Conservation (phyloP, 1,140 invertebrate genomes). For the Pemphigus obesinymphae region DNA sequence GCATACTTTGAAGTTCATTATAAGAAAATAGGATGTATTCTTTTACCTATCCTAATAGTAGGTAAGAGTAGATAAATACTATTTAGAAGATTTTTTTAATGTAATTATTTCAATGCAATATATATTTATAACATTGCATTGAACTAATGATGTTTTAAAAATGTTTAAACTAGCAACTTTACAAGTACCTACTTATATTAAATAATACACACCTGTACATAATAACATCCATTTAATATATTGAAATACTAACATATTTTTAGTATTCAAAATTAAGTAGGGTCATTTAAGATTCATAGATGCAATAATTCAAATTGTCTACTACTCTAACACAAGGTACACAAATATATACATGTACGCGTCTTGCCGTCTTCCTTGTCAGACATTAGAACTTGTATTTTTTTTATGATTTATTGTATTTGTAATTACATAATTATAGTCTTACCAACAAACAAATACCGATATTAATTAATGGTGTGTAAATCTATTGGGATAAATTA, state of each 20-base stretch:
- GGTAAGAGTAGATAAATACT: too few relatives aligned
- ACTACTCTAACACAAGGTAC: not conserved
- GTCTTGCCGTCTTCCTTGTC: not conserved
- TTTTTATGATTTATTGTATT: not conserved
- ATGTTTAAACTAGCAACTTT: not conserved
- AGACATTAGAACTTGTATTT: not conserved
- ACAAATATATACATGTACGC: not conserved
- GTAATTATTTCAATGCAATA: not conserved
- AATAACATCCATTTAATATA: not conserved
- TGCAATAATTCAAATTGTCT: not conserved
- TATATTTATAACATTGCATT: not conserved
- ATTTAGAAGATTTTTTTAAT: not conserved
- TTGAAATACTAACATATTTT: not conserved
- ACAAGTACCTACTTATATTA: not conserved
- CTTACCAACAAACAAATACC: not conserved
- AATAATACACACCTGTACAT: not conserved
- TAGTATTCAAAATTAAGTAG: not conserved
- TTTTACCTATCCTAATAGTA: too few relatives aligned
- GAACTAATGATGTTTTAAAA: not conserved
- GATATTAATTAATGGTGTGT: not conserved
- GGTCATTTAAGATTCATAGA: not conserved
- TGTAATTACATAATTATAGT: not conserved
- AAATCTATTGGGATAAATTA: not conserved
- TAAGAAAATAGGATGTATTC: too few relatives aligned
- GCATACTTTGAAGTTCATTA: too few relatives aligned